Evolutionary conservation across 2,797 vertebrate genomes (phyloP).

Genomic region (Dallia pectoralis): DNA sequence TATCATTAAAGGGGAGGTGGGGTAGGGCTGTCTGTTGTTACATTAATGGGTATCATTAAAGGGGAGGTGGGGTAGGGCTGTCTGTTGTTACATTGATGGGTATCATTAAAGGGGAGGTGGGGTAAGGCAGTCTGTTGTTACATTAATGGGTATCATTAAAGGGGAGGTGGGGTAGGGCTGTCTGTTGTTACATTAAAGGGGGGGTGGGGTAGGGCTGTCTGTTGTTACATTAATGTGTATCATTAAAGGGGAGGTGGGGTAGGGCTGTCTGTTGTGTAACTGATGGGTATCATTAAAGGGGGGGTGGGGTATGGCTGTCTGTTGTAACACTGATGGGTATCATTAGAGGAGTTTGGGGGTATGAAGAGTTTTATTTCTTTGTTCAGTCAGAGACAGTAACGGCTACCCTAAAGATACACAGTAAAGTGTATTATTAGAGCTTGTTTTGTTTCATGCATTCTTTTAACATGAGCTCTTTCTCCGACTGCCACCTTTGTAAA

Average conservation of each 20-base stretch:
- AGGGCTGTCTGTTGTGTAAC: too few relatives aligned
- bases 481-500: slow-evolving; percentile 73
- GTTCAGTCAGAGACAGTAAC: slow-evolving; percentile 66
- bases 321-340: too few relatives aligned
- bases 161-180: slow-evolving; percentile 34
- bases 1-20: slow-evolving; percentile 68
- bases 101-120: background rate
- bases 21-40: too few relatives aligned
- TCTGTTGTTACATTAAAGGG: slow-evolving; percentile 60
- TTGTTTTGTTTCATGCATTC: slow-evolving; percentile 74
- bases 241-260: too few relatives aligned
- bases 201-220: slow-evolving; percentile 18
- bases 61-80: too few relatives aligned
- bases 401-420: slow-evolving; percentile 59
- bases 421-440: slow-evolving; percentile 60
- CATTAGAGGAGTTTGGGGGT: slow-evolving; percentile 62
- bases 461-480: slow-evolving; percentile 69
- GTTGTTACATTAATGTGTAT: too few relatives aligned
- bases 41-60: too few relatives aligned
- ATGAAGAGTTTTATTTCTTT: slow-evolving; percentile 59
- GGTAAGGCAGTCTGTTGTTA: slow-evolving; percentile 30
- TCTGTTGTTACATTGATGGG: too few relatives aligned
- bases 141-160: slow-evolving; percentile 73
- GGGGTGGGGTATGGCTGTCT: too few relatives aligned
- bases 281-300: too few relatives aligned